phyloP scores from a whole-genome alignment of 2,888 invertebrate genomes.

The Latrodectus hesperus region DNA sequence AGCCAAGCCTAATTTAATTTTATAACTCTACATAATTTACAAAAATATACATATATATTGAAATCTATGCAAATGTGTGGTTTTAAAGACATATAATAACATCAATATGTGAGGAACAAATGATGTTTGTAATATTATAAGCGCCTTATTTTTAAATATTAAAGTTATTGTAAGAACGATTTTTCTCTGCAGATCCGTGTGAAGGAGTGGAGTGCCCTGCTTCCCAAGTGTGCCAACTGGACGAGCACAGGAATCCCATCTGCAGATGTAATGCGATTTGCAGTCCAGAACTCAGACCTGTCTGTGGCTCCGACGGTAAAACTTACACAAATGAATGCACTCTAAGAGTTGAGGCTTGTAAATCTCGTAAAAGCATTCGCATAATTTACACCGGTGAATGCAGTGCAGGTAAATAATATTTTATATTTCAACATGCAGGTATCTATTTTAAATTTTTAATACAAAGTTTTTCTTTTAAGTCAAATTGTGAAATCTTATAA shows the following conservation, averaged over 20 bases:
- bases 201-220: slow-evolving; percentile 84
- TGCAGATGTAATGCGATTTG: slow-evolving; percentile 86
- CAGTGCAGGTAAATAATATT: slow-evolving; percentile 80
- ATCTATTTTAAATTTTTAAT: too few relatives aligned
- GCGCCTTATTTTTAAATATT: too few relatives aligned
- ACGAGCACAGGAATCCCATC: slow-evolving; percentile 83
- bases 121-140: too few relatives aligned
- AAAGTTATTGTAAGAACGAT: background rate
- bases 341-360: slow-evolving; percentile 86
- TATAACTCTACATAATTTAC: too few relatives aligned
- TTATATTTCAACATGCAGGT: too few relatives aligned
- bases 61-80: too few relatives aligned
- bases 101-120: too few relatives aligned
- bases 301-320: slow-evolving; percentile 79
- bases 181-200: slow-evolving; percentile 85
- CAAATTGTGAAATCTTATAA: background rate
- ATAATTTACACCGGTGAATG: slow-evolving; percentile 89
- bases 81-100: too few relatives aligned
- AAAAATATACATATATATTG: too few relatives aligned
- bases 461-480: background rate
- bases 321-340: slow-evolving; percentile 88
- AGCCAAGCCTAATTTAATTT: too few relatives aligned
- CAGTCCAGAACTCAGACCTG: slow-evolving; percentile 79
- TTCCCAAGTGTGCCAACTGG: slow-evolving; percentile 88
- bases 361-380: slow-evolving; percentile 82